Conservation (phyloP, 2,797 vertebrate species). For the Melanotaenia parkinsoni region DNA sequence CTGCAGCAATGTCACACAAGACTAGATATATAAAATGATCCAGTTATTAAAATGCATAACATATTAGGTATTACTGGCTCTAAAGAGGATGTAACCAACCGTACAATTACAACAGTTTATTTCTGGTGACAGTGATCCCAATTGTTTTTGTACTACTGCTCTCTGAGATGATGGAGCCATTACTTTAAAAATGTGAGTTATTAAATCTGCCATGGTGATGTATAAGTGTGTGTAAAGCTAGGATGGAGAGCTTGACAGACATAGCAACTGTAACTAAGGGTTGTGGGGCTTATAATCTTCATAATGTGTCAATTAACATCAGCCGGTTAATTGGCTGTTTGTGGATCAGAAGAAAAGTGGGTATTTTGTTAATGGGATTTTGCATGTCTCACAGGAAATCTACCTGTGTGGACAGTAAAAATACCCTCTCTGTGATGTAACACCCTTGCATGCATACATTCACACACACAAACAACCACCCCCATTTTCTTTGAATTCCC, state of each 20-base stretch:
- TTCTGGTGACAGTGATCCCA: neutral
- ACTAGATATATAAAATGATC: neutral
- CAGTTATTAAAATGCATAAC: neutral
- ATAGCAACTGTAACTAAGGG: neutral
- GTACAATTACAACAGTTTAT: neutral
- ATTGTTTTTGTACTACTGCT: neutral
- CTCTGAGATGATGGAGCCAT: neutral
- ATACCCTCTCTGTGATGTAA: constrained; percentile 54
- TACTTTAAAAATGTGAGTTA: neutral
- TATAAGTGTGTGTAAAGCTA: neutral
- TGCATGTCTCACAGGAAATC: constrained; percentile 14
- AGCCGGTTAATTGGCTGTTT: neutral
- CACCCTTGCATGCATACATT: constrained; percentile 8
- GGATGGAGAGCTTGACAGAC: neutral
- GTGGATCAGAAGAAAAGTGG: neutral
- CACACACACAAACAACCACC: constrained; percentile 12
- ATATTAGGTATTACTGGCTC: no score
- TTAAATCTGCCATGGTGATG: neutral
- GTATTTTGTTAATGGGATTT: constrained; percentile 30
- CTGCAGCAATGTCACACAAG: neutral
- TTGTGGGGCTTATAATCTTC: neutral
- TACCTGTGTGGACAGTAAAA: constrained; percentile 26
- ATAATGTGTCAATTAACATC: neutral
- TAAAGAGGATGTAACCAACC: neutral
- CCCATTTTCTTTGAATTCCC: constrained; percentile 28